Percentiles rank a stretch among this genome's conserved stretches.
Evolutionary conservation across 2,113 vertebrate genomes (phyloP).

Genomic region (Oxyruncus cristatus): DNA sequence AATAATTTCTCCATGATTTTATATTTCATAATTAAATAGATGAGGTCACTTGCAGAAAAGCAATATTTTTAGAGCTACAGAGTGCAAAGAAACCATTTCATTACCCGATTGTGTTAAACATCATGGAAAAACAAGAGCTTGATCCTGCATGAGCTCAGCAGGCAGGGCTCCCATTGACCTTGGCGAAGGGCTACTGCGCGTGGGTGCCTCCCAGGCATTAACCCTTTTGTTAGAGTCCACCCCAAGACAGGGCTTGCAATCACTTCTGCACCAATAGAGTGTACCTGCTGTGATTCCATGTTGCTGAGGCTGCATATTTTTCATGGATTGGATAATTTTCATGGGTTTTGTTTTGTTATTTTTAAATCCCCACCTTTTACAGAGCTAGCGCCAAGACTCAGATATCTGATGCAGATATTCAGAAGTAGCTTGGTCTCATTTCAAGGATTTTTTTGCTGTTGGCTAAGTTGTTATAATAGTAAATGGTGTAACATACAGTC

Average conservation of each 20-base stretch:
- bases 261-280: neutral
- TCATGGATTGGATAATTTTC: slow-evolving; percentile 61
- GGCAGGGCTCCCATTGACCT: slow-evolving; percentile 46
- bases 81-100: neutral
- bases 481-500: neutral
- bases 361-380: slow-evolving; percentile 52
- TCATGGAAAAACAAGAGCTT: slow-evolving; percentile 42
- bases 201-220: slow-evolving; percentile 5
- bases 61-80: neutral
- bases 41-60: neutral
- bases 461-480: neutral
- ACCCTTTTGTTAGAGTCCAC: slow-evolving; percentile 46
- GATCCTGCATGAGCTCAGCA: slow-evolving; percentile 1
- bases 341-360: slow-evolving; percentile 34
- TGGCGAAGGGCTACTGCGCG: neutral
- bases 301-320: slow-evolving; percentile 66
- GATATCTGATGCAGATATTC: neutral
- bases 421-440: neutral
- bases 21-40: neutral
- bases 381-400: neutral
- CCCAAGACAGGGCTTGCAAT: neutral
- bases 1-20: neutral
- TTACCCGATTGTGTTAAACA: slow-evolving; percentile 56
- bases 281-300: slow-evolving; percentile 8
- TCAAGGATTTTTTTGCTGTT: slow-evolving; percentile 19